phyloP scores from a whole-genome alignment of 2,797 vertebrate genomes.

The Microctenopoma stevenorrisi region DNA sequence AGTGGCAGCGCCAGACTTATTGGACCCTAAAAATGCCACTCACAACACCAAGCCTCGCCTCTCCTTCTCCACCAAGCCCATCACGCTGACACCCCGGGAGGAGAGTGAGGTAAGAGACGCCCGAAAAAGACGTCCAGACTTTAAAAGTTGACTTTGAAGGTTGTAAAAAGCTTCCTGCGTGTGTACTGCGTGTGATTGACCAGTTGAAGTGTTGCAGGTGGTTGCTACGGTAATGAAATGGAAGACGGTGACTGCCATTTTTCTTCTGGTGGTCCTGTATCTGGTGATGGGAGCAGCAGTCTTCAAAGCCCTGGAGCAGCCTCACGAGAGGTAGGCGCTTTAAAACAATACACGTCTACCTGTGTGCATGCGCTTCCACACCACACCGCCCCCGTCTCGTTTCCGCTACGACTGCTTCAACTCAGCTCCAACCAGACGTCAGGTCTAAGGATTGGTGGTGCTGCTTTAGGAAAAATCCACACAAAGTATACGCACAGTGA shows the following conservation, averaged over 20 bases:
- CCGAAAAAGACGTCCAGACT: background rate
- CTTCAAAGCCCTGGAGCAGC: slow-evolving; percentile 95
- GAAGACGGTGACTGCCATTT: slow-evolving; percentile 96
- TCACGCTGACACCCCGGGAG: slow-evolving; percentile 88
- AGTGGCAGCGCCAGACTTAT: slow-evolving; percentile 98
- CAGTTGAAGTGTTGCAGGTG: slow-evolving; percentile 69
- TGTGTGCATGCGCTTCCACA: background rate
- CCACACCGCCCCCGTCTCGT: background rate
- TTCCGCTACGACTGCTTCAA: background rate
- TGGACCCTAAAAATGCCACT: slow-evolving; percentile 96
- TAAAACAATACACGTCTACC: background rate
- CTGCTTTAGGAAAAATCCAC: no score
- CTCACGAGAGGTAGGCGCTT: slow-evolving; percentile 87
- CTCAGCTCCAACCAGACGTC: no score
- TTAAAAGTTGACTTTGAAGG: background rate
- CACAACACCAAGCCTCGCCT: slow-evolving; percentile 96
- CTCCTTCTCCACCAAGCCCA: slow-evolving; percentile 95
- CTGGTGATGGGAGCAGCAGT: slow-evolving; percentile 95
- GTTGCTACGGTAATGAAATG: slow-evolving; percentile 97
- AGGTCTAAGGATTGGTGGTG: no score
- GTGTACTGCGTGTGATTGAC: slow-evolving; percentile 41
- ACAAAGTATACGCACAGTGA: no score
- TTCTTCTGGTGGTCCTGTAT: slow-evolving; percentile 95
- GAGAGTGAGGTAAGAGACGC: slow-evolving; percentile 85
- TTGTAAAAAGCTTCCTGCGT: background rate